Base-by-base conservation (phyloP, 37 sponge, comb jelly and placozoan species). In the Beroe forskalii region DNA sequence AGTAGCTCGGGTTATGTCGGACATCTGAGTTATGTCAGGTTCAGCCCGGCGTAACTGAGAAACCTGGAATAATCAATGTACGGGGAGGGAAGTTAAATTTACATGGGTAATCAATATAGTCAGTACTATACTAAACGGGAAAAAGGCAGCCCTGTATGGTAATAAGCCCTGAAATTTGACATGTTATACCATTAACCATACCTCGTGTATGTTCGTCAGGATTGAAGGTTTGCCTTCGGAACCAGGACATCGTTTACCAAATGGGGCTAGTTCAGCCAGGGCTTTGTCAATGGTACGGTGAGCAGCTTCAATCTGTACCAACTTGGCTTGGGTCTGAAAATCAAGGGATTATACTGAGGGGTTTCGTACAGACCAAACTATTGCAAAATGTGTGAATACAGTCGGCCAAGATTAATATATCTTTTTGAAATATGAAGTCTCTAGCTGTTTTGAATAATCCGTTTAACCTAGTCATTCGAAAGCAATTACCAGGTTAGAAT, bases 1-100 rank as follows among this genome's bases (percentile, higher is more conserved):
- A 41, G 91, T 91, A 23, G 91, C 91, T 30, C 91, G 91, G 75
- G 75, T 72, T 4, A 72, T 72, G 40, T 72, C 75, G 2, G 75
- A 72, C 75, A 72, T 72, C 22, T 72, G 75, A 39, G 75, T 72
- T 1, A 72, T 30, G 39, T 72, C 75, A 4, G 31, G 75, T 72
- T 72, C 75, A 30, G 23, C 31, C 4, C 40, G 37, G 2, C 75
- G 35, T 30, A 72, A 39, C 40, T 72, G 75, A 39, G 75, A 32
- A 20, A 72, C 75, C 75, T 72, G 75, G 30, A 72, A 72, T 22
- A n/a, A n/a, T n/a, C n/a, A n/a, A n/a, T n/a, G n/a, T n/a, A n/a
- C n/a, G n/a, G n/a, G n/a, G n/a, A n/a, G n/a, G n/a, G n/a, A n/a
- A n/a, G n/a, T n/a, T n/a, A n/a, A n/a, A n/a, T n/a, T n/a, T n/a